Evolutionary conservation across 2,888 invertebrate genomes (phyloP).

Genomic region (Thereva unica): DNA sequence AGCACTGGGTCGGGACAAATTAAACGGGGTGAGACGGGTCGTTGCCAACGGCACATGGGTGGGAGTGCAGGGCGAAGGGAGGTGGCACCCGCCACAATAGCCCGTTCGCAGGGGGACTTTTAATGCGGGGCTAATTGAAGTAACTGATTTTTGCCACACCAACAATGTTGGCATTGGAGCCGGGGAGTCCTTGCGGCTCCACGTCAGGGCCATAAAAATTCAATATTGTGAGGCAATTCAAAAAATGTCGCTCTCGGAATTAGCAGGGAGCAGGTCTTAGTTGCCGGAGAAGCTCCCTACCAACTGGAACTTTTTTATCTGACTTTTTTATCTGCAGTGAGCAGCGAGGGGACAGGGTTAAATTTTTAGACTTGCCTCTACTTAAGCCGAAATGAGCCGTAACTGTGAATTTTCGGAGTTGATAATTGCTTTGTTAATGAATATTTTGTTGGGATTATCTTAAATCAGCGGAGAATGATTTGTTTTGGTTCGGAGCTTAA

Average conservation of each 20-base stretch:
- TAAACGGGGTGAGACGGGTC: not conserved
- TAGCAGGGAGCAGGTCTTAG: too few relatives aligned
- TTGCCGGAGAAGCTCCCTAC: too few relatives aligned
- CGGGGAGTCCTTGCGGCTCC: not conserved
- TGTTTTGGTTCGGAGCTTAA: too few relatives aligned
- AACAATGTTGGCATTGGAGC: not conserved
- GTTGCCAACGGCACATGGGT: not conserved
- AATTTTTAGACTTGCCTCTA: too few relatives aligned
- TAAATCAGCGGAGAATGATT: too few relatives aligned
- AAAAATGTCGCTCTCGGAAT: not conserved
- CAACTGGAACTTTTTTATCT: too few relatives aligned
- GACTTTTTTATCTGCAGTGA: too few relatives aligned
- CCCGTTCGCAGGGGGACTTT: constrained; percentile 5
- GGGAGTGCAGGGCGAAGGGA: not conserved
- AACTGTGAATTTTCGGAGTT: too few relatives aligned
- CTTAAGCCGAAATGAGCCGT: too few relatives aligned
- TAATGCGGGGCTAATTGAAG: constrained; percentile 32
- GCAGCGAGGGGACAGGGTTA: too few relatives aligned
- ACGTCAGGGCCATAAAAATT: constrained; percentile 18
- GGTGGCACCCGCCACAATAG: not conserved
- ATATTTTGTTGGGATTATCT: too few relatives aligned
- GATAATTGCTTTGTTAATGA: too few relatives aligned
- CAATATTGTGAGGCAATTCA: constrained; percentile 15
- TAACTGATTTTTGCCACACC: constrained; percentile 27
- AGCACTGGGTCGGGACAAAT: constrained; percentile 23